phyloP scores from a whole-genome alignment of 2,797 vertebrate species.

The Falco concolor region DNA sequence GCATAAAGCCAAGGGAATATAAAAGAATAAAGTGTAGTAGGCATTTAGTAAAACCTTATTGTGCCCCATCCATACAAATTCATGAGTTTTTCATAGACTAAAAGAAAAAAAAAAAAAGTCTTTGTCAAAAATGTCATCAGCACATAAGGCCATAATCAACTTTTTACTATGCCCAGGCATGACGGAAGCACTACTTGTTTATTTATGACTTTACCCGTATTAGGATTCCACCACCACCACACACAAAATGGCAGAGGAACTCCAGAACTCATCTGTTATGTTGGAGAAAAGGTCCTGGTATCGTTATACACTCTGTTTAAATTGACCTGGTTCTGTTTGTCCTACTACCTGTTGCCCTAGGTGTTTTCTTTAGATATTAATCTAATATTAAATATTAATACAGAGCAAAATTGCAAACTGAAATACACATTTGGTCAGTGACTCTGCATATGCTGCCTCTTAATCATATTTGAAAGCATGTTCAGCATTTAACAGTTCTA shows the following conservation, averaged over 20 bases:
- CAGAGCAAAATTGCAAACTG: neutral
- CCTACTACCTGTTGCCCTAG: neutral
- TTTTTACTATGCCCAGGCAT: neutral
- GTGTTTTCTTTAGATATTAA: neutral
- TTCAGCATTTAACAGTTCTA: neutral
- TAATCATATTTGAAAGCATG: neutral
- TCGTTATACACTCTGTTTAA: neutral
- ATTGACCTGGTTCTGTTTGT: neutral
- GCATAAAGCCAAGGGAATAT: neutral
- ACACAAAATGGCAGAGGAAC: neutral
- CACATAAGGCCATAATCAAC: neutral
- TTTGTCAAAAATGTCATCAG: neutral
- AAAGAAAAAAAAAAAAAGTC: neutral
- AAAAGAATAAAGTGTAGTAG: neutral
- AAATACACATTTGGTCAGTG: neutral
- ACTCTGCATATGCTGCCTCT: neutral
- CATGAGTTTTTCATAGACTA: neutral
- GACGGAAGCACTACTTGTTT: neutral
- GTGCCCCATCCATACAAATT: neutral
- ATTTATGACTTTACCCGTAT: neutral
- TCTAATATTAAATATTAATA: constrained; percentile 4
- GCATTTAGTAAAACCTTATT: neutral
- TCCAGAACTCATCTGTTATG: neutral
- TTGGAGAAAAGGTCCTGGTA: neutral
- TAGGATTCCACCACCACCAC: neutral